Evolutionary conservation across 2,113 vertebrate genomes (phyloP), one percentile per base, ranked within the genome.

Genomic region (Sylvilagus bachmani): DNA sequence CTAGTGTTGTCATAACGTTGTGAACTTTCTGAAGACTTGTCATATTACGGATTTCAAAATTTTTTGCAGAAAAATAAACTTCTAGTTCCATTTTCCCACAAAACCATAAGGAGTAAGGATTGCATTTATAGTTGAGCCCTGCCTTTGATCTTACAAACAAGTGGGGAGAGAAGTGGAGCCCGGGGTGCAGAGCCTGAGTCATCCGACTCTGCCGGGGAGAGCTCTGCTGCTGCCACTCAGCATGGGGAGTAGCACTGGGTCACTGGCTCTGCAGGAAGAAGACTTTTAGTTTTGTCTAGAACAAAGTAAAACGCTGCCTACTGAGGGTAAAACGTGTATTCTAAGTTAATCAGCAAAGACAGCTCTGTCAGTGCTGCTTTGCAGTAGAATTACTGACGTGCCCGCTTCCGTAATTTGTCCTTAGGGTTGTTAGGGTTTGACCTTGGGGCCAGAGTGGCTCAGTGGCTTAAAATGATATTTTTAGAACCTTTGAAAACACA

Each of bases 401-500:
- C 66, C 3, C 62, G 69, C 71, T 74, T 92, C 62, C 89, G 3
- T 95, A 7, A 1, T 3, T 90, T 97, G 86, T 71, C 61, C 79
- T 29, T 78, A 86, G 69, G 29, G 6, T 77, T 82, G 17, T 19
- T n/a, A 6, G 61, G n/a, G 31, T 80, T 94, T 93, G 70, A 67
- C 79, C 91, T 58, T 83, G 86, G 75, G 74, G 5, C 38, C 25
- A 78, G 27, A 74, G 38, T 70, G 58, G 66, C 73, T 84, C 38
- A 51, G 6, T 90, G 94, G 74, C 80, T 77, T 82, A 51, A 96
- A 96, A 7, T 1, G 6, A 2, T 82, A 73, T 77, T 95, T 70
- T 88, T 75, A 92, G 71, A 44, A 10, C 89, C 36, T 94, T 97
- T 85, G 14, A 73, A 90, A 84, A 55, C 90, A 10, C 16, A 61